Evolutionary conservation across 1,140 invertebrate species (phyloP), one percentile per base, ranked within the genome.

Genomic region (Ptiloglossa arizonensis): DNA sequence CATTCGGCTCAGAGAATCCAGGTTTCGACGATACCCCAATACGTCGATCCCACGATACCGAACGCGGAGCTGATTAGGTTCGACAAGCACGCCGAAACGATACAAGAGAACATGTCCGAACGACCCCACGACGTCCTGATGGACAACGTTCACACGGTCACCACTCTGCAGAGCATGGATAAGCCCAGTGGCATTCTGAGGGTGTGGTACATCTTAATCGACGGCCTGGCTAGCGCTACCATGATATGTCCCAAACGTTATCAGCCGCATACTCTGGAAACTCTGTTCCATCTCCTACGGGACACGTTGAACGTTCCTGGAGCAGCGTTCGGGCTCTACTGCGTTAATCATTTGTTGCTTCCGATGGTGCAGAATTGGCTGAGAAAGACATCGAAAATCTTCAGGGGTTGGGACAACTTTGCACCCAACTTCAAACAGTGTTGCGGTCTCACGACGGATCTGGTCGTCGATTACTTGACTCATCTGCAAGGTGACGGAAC

Each of bases 401-500:
- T 95, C 73, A 94, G 95, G 75, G 94, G 95, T 1, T 96, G 95
- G 95, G 95, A 96, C 82, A 94, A 94, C 56, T 95, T 95, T 80
- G 96, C 96, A 81, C 95, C 96, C 54, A 98, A 97, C 90, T 98
- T 98, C 87, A 98, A 98, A 88, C 97, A 98, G 87, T 98, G 97
- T 86, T 98, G 97, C 89, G 97, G 98, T 17, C 95, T 98, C 85
- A 96, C 96, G 32, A 97, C 97, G 5, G 97, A 98, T 88, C 93
- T 98, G 38, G 95, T 98, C n/a, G 97, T 98, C 0, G 95, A 97
- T 88, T 97, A 97, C 86, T 89, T 97, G 38, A 92, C 92, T 15
- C 92, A 94, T 70, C 89, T 96, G 38, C 93, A 95, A 88, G 94
- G 94, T 93, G 80, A 66, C 29, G 29, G 4, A 72, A 29, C 15